Base-by-base conservation (phyloP, 2,113 vertebrate genomes). In the Nesospiza acunhae region DNA sequence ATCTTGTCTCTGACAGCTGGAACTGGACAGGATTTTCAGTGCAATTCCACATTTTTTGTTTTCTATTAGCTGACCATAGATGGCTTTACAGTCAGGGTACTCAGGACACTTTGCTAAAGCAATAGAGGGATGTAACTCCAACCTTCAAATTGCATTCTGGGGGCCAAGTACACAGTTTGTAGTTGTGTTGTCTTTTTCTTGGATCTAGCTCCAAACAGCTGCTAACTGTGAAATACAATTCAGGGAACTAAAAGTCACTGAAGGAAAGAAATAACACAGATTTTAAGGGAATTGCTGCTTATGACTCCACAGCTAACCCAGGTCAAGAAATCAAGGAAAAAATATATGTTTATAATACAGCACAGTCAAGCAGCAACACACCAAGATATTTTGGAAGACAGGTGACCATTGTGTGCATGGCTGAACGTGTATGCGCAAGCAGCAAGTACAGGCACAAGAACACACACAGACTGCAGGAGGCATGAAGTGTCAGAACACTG, bases 391-490 rank as follows among this genome's bases (percentile, higher is more conserved):
- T 69, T 74, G 64, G 59, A 80, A 84, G 41, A 66, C 7, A 44
- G 33, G 55, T 6, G 24, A 47, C 17, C 20, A 24, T 11, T 1
- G 0, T n/a, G 10, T 67, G 31, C 9, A 5, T 28, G 19, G 12
- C 23, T 77, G 41, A 23, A 39, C 1, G 0, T 33, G 11, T 28
- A 26, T 2, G 20, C 7, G 23, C 18, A 18, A 24, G 27, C 2
- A 19, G 24, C 46, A 56, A 52, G 12, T 26, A 59, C 19, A 42
- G 30, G 11, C 28, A 31, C 11, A 23, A 41, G 6, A 28, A 18
- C 21, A 59, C 20, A 37, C 10, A 58, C 14, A 37, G 10, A 6
- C 13, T 18, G 33, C 33, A 50, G 63, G 70, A 67, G 27, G 20
- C 37, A 60, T 9, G 28, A 81, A 19, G 16, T 44, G 20, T 22